Evolutionary conservation across 2,888 invertebrate genomes (phyloP), one percentile per base, ranked within the genome.

Genomic region (Drosophila pegasa): DNA sequence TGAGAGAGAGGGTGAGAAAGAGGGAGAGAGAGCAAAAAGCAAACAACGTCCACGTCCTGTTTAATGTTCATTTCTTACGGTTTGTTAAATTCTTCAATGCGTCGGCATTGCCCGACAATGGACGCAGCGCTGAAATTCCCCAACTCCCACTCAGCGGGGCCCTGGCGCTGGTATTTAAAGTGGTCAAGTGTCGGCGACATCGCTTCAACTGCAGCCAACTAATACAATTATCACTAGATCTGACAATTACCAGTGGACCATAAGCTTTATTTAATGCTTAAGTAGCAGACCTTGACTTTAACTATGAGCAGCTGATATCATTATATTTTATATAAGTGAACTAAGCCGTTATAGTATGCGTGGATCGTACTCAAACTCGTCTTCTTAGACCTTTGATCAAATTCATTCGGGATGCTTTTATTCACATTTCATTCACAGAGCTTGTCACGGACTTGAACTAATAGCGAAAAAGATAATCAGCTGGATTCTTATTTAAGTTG

Each of bases 61-160:
- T 86, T 78, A 80, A 76, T 83, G 83, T 80, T 74, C 74, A 78
- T 78, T 80, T 76, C 80, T 82, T 78, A 86, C 82, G 86, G 86
- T 83, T 86, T 83, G 83, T 86, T 83, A 78, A 83, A 64, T 80
- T 71, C 80, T 78, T 80, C 78, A 78, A 82, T 82, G 75, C 75
- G 75, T 71, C 74, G 71, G 71, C 72, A 50, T 50, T 64, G 43
- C 35, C 56, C 20, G 37, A 35, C 69, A 45, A 50, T 33, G 41
- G 18, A 2, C 3, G n/a, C 14, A 40, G 20, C 40, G 47, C 31
- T 14, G 47, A 48, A 12, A 12, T 16, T 35, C 35, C 50, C 25
- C 20, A 35, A 14, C 31, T 14, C 50, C 35, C 35, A 25, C 16
- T 7, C 31, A 18, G 14, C 18, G 29, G 45, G 2, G 45, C 18